Percentiles rank a stretch among this genome's conserved stretches.
phyloP scores from a whole-genome alignment of 1,140 invertebrate species.

The Zaprionus inermis region DNA sequence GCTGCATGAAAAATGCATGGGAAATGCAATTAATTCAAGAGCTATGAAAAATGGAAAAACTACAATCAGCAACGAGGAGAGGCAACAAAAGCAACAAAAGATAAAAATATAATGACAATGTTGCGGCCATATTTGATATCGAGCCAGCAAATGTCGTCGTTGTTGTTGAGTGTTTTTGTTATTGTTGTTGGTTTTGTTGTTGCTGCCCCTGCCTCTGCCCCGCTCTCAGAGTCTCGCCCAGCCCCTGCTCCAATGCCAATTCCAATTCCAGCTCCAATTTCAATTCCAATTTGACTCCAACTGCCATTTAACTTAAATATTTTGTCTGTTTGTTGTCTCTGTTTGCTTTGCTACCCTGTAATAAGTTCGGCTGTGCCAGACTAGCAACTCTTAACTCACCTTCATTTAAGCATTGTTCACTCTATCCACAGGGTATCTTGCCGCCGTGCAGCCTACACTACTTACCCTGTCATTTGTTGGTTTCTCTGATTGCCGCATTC shows the following conservation, averaged over 20 bases:
- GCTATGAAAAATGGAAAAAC: conserved; percentile 40
- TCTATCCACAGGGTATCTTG: neutral
- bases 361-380: neutral
- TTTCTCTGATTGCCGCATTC: conserved; percentile 59
- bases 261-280: conserved; percentile 54
- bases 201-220: conserved; percentile 37
- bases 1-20: conserved; percentile 64
- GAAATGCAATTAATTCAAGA: conserved; percentile 79
- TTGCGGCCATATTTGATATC: conserved; percentile 75
- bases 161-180: conserved; percentile 22
- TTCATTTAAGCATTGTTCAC: too few relatives aligned
- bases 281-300: conserved; percentile 60
- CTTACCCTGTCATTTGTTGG: neutral
- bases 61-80: neutral
- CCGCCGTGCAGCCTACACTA: neutral
- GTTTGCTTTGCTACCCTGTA: conserved; percentile 9
- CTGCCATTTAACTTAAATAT: conserved; percentile 78
- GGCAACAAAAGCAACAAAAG: conserved; percentile 62
- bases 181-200: conserved; percentile 29
- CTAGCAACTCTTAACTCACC: too few relatives aligned
- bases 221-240: neutral
- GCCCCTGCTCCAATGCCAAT: neutral
- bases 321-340: conserved; percentile 60
- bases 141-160: conserved; percentile 54
- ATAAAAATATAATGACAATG: conserved; percentile 77